Evolutionary conservation across 2,888 invertebrate genomes (phyloP), one percentile per base, ranked within the genome.

Genomic region (Eudasyphora cyanicolor): DNA sequence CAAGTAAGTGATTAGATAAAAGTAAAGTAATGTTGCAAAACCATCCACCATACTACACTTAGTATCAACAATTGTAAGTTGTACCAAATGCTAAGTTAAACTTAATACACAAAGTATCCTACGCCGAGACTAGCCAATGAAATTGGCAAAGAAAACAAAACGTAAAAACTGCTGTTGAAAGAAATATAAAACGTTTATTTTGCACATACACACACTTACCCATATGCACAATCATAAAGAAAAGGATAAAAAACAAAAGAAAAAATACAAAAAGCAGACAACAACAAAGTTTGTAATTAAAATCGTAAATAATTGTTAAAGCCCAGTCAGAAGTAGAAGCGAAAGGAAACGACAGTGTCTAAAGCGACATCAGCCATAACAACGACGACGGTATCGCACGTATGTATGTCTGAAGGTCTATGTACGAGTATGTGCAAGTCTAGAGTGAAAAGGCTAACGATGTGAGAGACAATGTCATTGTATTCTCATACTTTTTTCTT

Each of bases 301-400:
- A 64, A 64, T 64, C 64, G 64, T 64, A 64, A 64, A 64, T 64
- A 64, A 64, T 64, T 64, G 64, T 64, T 64, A 38, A 64, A 32
- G n/a, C n/a, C n/a, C n/a, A 8, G 29, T 12, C 62, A 12, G 62
- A 29, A n/a, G 24, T 32, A 62, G 51, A 17, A 19, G 10, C 8
- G 24, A 12, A 62, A 32, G 17, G 62, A 32, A 27, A n/a, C n/a
- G n/a, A n/a, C n/a, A n/a, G n/a, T 57, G 57, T 24, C 57, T 57
- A 57, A 57, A 24, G 27, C 4, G 57, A 24, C 54, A 54, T 54
- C 57, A 27, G 24, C 57, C 27, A 27, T 14, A 57, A 24, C n/a
- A n/a, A 45, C n/a, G n/a, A 45, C 45, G n/a, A 6, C n/a, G 12
- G 54, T n/a, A 54, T 21, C 12, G 21, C 21, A 6, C 17, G 17